Base-by-base conservation (phyloP, 2,888 invertebrate genomes). In the Dolomedes plantarius region DNA sequence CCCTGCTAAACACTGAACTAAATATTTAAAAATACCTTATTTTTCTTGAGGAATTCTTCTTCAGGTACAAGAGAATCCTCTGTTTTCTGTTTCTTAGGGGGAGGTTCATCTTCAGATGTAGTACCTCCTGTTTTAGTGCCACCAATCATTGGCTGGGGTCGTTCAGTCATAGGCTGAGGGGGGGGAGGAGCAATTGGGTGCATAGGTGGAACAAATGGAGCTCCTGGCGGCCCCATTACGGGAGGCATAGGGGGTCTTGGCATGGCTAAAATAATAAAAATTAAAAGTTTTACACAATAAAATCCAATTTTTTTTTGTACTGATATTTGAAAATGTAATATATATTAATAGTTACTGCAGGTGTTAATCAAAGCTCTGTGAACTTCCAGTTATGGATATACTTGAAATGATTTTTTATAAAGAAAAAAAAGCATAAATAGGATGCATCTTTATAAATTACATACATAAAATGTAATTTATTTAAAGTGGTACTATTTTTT, bases 11-110 rank as follows among this genome's bases (percentile, higher is more conserved):
- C n/a, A n/a, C n/a, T n/a, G n/a, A n/a, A n/a, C n/a, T n/a, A n/a
- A n/a, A n/a, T n/a, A n/a, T n/a, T n/a, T 16, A 46, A 46, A 23
- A 1, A 23, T 41, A 88, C 86, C 76, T 88, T 81, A 74, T 86
- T 68, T 32, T 67, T 86, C 93, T 94, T 92, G 88, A 95, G 92
- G 92, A 96, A 97, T 74, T 95, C 94, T 78, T 94, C 93, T 92
- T 99, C 99, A 0, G 98, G 96, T 89, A 98, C 94, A 9, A 99
- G 93, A 68, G 96, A 95, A 90, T 98, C 98, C 91, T 99, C 99
- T 0, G 96, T 97, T 88, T 97, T 94, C 87, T 95, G 92, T 91
- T 97, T 96, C 92, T 99, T 99, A 83, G 94, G 93, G 0, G 95
- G 94, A 0, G 98, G 97, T 90, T 96, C 97, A 83, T 97, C 97